Conservation (phyloP, 2,888 invertebrate species). For the Stegophylla sp. region DNA sequence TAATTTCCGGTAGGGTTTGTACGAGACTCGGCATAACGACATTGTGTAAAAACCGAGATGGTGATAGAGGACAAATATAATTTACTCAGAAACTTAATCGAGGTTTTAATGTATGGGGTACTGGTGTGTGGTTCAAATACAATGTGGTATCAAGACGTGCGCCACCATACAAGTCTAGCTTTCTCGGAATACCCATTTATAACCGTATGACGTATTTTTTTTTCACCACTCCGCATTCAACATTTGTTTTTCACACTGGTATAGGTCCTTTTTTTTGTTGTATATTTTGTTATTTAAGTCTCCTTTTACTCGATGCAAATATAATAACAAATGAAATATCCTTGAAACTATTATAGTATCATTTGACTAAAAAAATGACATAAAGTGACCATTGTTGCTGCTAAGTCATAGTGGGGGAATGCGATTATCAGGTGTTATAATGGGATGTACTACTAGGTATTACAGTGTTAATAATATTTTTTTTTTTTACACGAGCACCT, state of each 20-base stretch:
- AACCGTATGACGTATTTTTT: background rate
- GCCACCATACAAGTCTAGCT: background rate
- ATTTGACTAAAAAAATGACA: too few relatives aligned
- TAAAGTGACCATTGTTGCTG: too few relatives aligned
- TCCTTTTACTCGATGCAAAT: background rate
- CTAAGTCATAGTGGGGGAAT: too few relatives aligned
- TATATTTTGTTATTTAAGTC: background rate
- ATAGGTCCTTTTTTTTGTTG: background rate
- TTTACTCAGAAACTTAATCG: background rate
- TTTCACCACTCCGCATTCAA: background rate
- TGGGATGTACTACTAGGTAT: too few relatives aligned
- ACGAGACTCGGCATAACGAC: background rate
- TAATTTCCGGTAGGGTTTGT: background rate
- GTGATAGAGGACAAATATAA: background rate
- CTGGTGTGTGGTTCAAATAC: background rate
- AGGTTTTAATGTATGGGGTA: background rate
- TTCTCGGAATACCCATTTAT: conserved; percentile 3
- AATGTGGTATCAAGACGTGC: background rate
- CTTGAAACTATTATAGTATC: background rate
- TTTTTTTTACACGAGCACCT: too few relatives aligned
- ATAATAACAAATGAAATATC: background rate
- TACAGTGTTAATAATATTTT: too few relatives aligned
- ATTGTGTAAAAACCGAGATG: background rate
- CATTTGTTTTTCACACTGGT: background rate
- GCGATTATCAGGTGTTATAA: too few relatives aligned